Percentiles rank a stretch among this genome's conserved stretches.
Conservation (phyloP, 2,113 vertebrate genomes). For the Genyomyrus donnyi region DNA sequence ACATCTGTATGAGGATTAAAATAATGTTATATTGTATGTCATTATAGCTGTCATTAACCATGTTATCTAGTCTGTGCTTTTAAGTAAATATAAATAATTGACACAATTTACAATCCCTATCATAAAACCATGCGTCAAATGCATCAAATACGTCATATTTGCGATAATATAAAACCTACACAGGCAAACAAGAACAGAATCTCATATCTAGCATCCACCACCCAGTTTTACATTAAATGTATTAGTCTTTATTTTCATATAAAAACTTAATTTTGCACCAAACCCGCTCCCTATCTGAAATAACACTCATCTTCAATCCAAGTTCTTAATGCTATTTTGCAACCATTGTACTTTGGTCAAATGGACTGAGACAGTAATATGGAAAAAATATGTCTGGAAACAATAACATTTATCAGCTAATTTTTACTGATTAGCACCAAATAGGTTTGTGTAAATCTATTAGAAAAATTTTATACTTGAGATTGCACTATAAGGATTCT, state of each 20-base stretch:
- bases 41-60: neutral
- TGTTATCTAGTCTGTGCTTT: neutral
- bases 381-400: slow-evolving; percentile 45
- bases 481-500: neutral
- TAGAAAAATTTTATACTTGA: neutral
- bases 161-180: neutral
- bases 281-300: neutral
- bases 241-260: neutral
- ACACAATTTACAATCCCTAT: neutral
- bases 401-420: neutral
- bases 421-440: neutral
- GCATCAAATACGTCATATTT: neutral
- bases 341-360: slow-evolving; percentile 53
- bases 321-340: neutral
- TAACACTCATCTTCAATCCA: neutral
- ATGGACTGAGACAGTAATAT: slow-evolving; percentile 51
- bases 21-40: neutral
- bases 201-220: neutral
- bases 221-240: neutral
- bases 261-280: neutral
- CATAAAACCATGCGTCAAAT: neutral
- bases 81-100: neutral
- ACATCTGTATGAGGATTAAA: neutral
- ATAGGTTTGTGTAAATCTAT: neutral
- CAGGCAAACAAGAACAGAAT: neutral